Evolutionary conservation across 2,113 vertebrate genomes (phyloP), one percentile per base, ranked within the genome.

Genomic region (Macrotis lagotis): DNA sequence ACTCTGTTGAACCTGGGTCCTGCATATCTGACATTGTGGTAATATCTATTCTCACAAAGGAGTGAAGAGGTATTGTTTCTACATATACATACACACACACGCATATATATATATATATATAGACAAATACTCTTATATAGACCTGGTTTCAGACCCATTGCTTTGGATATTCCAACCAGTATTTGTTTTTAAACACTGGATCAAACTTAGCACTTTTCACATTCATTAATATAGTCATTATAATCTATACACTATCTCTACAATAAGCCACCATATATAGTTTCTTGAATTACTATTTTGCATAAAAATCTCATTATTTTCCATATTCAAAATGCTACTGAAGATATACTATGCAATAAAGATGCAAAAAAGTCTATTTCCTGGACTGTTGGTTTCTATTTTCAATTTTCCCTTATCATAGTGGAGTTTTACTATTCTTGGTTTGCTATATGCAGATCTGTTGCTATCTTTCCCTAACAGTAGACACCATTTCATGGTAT

Each of bases 331-430:
- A 83, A 83, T 83, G 66, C 66, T 83, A 1, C 66, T 83, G 37
- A 83, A 83, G 66, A 83, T 83, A 19, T 0, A 22, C 19, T 83
- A 37, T 44, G 37, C 19, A 22, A 7, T 14, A 31, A 66, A 66
- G 28, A 59, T 28, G 28, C 55, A 31, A 91, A 90, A 90, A 94
- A 51, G 94, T 51, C 31, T 95, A 25, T 94, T 48, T 94, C 53
- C 50, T n/a, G 24, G 31, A 90, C 19, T 22, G 14, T 9, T 83
- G 19, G 14, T 83, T 83, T 83, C 66, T 93, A 9, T 48, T 88
- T 89, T 52, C 48, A 90, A 2, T 55, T 95, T 95, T 92, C 89
- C 44, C 44, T 92, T 52, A 25, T 44, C 47, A 83, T 44, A 83
- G 19, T 44, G 55, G 55, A 83, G n/a, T 44, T 83, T 83, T n/a